Evolutionary conservation across 2,888 invertebrate species (phyloP), one percentile per base, ranked within the genome.

Genomic region (Sphaeridia pumilis): DNA sequence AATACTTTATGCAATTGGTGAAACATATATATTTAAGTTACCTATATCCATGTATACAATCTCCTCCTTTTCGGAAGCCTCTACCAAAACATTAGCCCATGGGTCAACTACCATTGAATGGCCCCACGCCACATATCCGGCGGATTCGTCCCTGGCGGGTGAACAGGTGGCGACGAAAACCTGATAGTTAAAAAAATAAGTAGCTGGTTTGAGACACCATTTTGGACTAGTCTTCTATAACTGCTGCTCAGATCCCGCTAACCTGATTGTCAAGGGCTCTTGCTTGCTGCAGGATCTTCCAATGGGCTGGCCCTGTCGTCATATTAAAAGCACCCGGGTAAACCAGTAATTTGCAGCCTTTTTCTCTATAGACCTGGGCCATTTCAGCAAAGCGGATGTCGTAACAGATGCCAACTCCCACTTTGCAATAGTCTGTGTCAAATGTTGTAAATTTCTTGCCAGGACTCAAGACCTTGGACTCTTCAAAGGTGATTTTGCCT

Each of bases 321-420:
- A 87, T 87, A 72, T 92, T 95, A 72, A 95, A 95, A 1, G 94
- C 93, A 25, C 84, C 93, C 1, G 95, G 95, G 73, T 92, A 95
- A 24, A 95, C 73, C 26, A 95, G 72, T 65, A 94, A 70, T 50
- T 87, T 78, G 67, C 93, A 93, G 0, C 86, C 74, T 58, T 67
- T 64, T 36, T 68, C 65, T 2, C 72, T 67, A 64, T 75, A 75
- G 3, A 73, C 50, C 56, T 71, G 70, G 0, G 89, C 86, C 76
- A 94, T 75, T 73, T 94, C 92, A 55, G 84, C 81, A 71, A 95
- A 97, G 21, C 95, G 76, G 49, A 95, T 76, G 68, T 95, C 95
- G 69, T 95, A 95, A 68, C 95, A 97, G 66, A 95, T 88, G 2
- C 92, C 95, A 44, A 95, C 68, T 0, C 95, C 95, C 53, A 95